Percentiles rank a stretch among this genome's conserved stretches.
These are phyloP conservation scores for Psix sp. DNA, from an alignment of 1,140 invertebrate genomes.

Conservation along the genomic window DNA sequence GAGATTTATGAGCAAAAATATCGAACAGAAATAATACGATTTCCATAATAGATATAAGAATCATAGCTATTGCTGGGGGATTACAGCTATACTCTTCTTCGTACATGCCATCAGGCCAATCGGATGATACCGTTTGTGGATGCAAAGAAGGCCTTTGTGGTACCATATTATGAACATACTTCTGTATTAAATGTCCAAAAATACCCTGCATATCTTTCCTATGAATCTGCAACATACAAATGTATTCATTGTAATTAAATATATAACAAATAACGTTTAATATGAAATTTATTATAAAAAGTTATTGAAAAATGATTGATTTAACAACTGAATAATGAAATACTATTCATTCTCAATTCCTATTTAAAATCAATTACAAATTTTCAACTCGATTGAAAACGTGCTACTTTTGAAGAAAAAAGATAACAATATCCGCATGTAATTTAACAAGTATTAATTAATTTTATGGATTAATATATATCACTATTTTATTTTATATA, in stretches of 20 bases:
- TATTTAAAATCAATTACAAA: no score
- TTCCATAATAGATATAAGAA: constrained; percentile 85
- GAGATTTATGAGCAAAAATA: constrained; percentile 70
- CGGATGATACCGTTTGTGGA: constrained; percentile 65
- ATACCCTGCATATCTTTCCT: constrained; percentile 79
- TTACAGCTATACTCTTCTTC: constrained; percentile 91
- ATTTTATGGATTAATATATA: no score
- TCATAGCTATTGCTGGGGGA: constrained; percentile 91
- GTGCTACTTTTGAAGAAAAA: no score
- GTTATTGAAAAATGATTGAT: no score
- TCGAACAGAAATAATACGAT: constrained; percentile 84
- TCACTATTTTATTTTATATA: no score
- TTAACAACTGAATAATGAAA: no score
- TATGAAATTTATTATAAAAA: no score
- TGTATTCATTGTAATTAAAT: neutral
- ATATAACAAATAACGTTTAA: no score
- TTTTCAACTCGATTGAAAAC: no score
- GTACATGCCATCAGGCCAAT: constrained; percentile 85
- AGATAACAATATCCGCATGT: no score
- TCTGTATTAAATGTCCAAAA: constrained; percentile 79
- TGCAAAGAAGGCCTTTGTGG: constrained; percentile 74
- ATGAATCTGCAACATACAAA: constrained; percentile 69
- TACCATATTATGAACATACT: constrained; percentile 76
- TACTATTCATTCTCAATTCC: no score
- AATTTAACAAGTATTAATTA: no score